Evolutionary conservation across 2,888 invertebrate genomes (phyloP).

Genomic region (Drosophila anomelani): DNA sequence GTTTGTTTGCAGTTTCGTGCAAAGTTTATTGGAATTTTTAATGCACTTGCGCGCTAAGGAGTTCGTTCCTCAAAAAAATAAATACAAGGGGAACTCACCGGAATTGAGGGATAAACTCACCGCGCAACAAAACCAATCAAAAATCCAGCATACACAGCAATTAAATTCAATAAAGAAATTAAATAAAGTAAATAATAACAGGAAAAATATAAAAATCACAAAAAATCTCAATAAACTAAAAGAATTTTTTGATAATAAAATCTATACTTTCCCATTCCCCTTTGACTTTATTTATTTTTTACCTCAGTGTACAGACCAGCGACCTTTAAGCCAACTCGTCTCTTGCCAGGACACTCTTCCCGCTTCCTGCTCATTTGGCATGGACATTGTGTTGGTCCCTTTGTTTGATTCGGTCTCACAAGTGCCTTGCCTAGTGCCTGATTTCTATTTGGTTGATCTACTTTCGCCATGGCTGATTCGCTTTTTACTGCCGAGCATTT

Average conservation of each 20-base stretch:
- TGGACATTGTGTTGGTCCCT: conserved; percentile 55
- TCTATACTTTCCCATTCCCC: no score
- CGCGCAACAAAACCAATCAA: neutral
- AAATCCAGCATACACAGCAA: neutral
- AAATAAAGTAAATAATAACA: neutral
- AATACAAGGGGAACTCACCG: conserved; percentile 6
- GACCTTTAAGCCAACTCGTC: conserved; percentile 7
- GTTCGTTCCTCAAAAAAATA: neutral
- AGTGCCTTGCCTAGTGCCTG: conserved; percentile 44
- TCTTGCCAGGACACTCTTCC: conserved; percentile 15
- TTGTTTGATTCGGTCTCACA: conserved; percentile 50
- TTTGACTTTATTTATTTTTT: neutral
- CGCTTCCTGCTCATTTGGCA: conserved; percentile 53
- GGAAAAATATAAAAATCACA: neutral
- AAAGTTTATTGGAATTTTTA: conserved; percentile 31
- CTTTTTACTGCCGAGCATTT: conserved; percentile 49
- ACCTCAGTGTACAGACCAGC: neutral
- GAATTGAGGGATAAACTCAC: neutral
- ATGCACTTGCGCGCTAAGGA: neutral
- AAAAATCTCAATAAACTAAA: neutral
- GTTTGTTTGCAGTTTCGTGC: conserved; percentile 21
- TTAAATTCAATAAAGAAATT: no score
- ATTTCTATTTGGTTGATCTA: conserved; percentile 67
- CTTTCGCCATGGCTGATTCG: conserved; percentile 61
- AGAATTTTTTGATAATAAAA: neutral